Base-by-base conservation (phyloP, 1,140 invertebrate genomes). In the Drosophila lacteicornis region DNA sequence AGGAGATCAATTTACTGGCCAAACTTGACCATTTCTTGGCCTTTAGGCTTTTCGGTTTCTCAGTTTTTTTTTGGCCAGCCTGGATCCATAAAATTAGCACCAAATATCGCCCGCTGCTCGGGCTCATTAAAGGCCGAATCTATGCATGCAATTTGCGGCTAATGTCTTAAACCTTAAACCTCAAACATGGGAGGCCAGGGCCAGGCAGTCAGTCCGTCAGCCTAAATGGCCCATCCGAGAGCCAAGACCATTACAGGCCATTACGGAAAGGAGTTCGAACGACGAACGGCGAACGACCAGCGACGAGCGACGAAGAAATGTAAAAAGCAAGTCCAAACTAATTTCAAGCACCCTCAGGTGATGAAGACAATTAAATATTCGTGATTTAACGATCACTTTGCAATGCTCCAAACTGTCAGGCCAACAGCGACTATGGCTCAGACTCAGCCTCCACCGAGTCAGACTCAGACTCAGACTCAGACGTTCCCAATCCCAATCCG, bases 281-380 rank as follows among this genome's bases (percentile, higher is more conserved):
- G 61, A 47, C 38, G 65, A 56, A 1, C 19, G 19, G 19, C 19
- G 19, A 22, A 22, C 19, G 19, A 22, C 19, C 19, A 22, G 19
- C 19, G 19, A 40, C 55, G 43, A 69, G 33, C 65, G 55, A 85
- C 70, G 75, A 80, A 79, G 85, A 90, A 90, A 91, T 91, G 85
- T 79, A 79, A 73, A 66, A 82, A 81, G 70, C 86, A 91, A 91
- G 80, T 82, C 86, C 86, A 90, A 85, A 90, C 85, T 90, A 90
- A 90, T 90, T 90, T 91, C 79, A 91, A 92, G 79, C 84, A 90
- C 85, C 91, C 91, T 91, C 81, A 88, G 91, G 91, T 92, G 91
- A 92, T 92, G 87, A 92, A 92, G 88, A 92, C 91, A 92, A 92
- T 92, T 92, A 92, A 92, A 92, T 92, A 92, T 92, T 92, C 91